Evolutionary conservation across 1,140 invertebrate species (phyloP), one percentile per base, ranked within the genome.

Genomic region (Drosophila repleta): DNA sequence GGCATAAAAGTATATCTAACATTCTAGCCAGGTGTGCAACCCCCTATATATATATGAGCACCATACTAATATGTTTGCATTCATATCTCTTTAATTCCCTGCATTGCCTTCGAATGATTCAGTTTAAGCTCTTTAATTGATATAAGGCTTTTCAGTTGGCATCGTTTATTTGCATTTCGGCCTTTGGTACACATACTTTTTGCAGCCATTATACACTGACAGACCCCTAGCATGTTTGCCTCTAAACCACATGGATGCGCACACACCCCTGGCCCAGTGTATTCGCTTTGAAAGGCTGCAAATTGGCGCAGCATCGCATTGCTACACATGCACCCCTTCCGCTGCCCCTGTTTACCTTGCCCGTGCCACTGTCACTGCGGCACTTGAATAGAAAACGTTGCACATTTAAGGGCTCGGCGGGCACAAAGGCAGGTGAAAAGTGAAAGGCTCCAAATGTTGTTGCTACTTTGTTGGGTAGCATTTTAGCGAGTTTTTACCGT

Each of bases 321-420:
- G 66, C 52, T 60, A 69, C 55, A 77, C 43, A 21, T 39, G 18
- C 10, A 26, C 11, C n/a, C 35, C 15, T 29, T 29, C 18, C 11
- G 32, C 15, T 8, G n/a, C 20, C 6, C 41, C 32, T 56, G 2
- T 10, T 46, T 15, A 21, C 8, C 18, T 4, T 26, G n/a, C 15
- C 32, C n/a, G n/a, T n/a, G n/a, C 5, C 13, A 6, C 29, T 55
- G 45, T 39, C 43, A 20, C n/a, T 35, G 32, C 64, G 18, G 29
- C 73, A 85, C 63, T 67, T 72, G 48, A 85, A 77, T 85, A 69
- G 74, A 81, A 87, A 87, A 78, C 73, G 79, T 62, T 78, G 83
- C 60, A 82, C 74, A 82, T 87, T 82, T 78, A 48, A 74, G 56
- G 46, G 41, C 71, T 29, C 11, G 41, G 10, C 20, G 20, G 43